Base-by-base conservation (phyloP, 2,888 invertebrate species). In the Noctua comes region DNA sequence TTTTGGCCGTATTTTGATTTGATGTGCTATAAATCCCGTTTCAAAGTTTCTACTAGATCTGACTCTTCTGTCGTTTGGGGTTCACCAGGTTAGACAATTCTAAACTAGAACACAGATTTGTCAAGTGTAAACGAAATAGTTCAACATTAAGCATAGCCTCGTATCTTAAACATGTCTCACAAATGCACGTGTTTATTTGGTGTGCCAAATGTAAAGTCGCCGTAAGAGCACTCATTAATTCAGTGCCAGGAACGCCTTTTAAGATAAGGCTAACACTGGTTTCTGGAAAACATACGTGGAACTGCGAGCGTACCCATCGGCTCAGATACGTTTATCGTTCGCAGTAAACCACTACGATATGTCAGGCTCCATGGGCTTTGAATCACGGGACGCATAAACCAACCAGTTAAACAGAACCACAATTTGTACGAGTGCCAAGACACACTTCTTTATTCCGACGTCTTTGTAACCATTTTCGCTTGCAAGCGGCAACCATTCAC, bases 341-440 rank as follows among this genome's bases (percentile, higher is more conserved):
- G 92, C 92, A 92, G 93, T 95, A 95, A 95, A 94, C 91, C 91
- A 92, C 90, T 89, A 91, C 92, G 90, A 94, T 94, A 95, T 94
- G 93, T 94, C 91, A 93, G 91, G 89, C 90, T 92, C 91, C 93
- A 93, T 93, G 92, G 91, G 91, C 92, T 94, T 93, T 92, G 92
- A 92, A 92, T 93, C 93, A 92, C 91, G 91, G 90, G 91, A 91
- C 88, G 90, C 92, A 92, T 93, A 93, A 93, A 93, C 88, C 92
- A 91, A 93, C 91, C 92, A 91, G 92, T 92, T 93, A 92, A 92
- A 91, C 88, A 91, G 88, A 91, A 89, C 89, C 88, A 88, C 91
- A 88, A 90, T 81, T 85, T 79, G 86, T 81, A 81, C 70, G 78
- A 83, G 86, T 85, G 82, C 89, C 84, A 91, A 89, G 87, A 90